These are phyloP conservation scores for Autographa pulchrina DNA, from an alignment of 2,888 invertebrate genomes.

Conservation along the genomic window DNA sequence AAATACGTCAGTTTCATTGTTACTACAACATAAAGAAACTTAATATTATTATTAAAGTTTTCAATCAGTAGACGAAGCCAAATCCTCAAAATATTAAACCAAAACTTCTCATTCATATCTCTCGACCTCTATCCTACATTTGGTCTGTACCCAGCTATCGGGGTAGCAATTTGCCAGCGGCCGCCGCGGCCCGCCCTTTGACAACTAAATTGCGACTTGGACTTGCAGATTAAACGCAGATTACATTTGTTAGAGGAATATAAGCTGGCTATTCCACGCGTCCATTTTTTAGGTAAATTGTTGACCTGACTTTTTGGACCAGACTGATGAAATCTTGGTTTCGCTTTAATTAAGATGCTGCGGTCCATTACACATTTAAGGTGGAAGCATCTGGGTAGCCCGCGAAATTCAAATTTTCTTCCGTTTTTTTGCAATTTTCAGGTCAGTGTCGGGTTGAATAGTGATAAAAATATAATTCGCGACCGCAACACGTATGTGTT, in stretches of 20 bases:
- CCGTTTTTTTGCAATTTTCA: too few relatives aligned
- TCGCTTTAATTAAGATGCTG: not conserved
- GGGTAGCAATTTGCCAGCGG: slow-evolving; percentile 73
- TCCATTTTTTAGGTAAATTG: slow-evolving; percentile 27
- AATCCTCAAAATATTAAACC: not conserved
- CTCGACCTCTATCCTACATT: slow-evolving; percentile 12
- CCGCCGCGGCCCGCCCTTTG: slow-evolving; percentile 70
- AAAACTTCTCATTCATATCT: not conserved
- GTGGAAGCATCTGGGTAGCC: too few relatives aligned
- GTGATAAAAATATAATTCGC: too few relatives aligned
- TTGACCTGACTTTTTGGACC: slow-evolving; percentile 9
- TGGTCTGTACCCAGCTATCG: slow-evolving; percentile 51
- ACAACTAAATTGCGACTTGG: slow-evolving; percentile 74
- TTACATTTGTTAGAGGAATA: slow-evolving; percentile 66
- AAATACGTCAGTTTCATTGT: not conserved
- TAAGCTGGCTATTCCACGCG: slow-evolving; percentile 33
- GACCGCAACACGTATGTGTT: too few relatives aligned
- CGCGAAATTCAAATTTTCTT: too few relatives aligned
- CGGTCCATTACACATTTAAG: too few relatives aligned
- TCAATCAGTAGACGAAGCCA: not conserved
- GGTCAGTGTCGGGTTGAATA: too few relatives aligned
- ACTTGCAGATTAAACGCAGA: slow-evolving; percentile 71
- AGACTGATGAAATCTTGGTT: slow-evolving; percentile 17
- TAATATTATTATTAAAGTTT: not conserved
- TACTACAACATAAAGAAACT: too few relatives aligned